These are phyloP conservation scores for Dipodomys spectabilis DNA, from an alignment of 2,113 vertebrate genomes.

Conservation along the genomic window DNA sequence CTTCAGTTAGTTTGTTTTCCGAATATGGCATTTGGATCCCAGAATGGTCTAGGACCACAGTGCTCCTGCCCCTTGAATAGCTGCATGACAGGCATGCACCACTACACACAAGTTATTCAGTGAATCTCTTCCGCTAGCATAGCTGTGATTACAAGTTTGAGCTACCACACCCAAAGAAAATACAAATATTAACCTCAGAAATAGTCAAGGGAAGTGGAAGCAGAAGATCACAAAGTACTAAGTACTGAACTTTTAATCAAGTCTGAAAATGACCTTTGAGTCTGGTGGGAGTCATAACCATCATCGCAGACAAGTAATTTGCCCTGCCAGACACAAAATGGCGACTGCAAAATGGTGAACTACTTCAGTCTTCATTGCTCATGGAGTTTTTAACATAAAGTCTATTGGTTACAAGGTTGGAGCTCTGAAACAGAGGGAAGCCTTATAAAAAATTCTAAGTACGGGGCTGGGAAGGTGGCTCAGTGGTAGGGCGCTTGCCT, in stretches of 20 bases:
- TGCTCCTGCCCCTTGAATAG: no score
- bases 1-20: no score
- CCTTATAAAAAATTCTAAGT: not conserved
- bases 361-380: not conserved
- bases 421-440: not conserved
- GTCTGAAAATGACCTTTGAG: not conserved
- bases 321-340: not conserved
- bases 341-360: not conserved
- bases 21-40: no score
- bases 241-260: not conserved
- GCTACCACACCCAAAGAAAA: not conserved
- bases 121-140: no score
- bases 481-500: no score
- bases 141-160: no score
- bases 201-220: not conserved
- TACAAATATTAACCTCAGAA: not conserved
- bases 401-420: not conserved
- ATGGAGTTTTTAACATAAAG: not conserved
- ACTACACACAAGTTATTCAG: no score
- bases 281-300: no score
- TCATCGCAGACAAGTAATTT: not conserved
- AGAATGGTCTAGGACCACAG: no score
- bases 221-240: not conserved
- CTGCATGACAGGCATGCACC: no score
- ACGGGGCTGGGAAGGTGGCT: no score